phyloP scores from a whole-genome alignment of 2,113 vertebrate genomes.

The Proteles cristata region DNA sequence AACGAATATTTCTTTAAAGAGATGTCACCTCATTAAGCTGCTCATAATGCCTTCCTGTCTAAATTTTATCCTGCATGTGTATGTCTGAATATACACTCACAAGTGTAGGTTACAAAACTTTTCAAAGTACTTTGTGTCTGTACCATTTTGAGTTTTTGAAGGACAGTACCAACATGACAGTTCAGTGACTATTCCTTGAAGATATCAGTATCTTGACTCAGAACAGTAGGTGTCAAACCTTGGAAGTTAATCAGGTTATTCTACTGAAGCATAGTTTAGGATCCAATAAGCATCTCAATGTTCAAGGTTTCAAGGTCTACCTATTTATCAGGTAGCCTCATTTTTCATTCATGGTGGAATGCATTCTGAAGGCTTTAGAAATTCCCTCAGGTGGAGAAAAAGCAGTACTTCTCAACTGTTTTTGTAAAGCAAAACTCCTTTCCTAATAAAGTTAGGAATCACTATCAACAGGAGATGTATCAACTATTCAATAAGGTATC shows the following conservation, averaged over 20 bases:
- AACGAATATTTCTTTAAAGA: background rate
- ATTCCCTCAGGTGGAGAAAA: background rate
- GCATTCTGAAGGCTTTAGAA: slow-evolving; percentile 40
- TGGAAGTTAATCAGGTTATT: slow-evolving; percentile 51
- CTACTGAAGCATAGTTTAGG: background rate
- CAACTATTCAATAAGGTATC: background rate
- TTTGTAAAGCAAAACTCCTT: background rate
- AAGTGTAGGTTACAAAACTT: background rate
- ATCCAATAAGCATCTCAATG: slow-evolving; percentile 6
- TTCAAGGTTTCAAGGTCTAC: background rate
- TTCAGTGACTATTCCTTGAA: background rate
- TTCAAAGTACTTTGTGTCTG: background rate
- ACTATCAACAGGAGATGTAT: background rate
- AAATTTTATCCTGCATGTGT: background rate
- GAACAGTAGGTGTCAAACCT: background rate
- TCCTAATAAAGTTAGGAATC: slow-evolving; percentile 30
- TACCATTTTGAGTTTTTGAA: slow-evolving; percentile 41
- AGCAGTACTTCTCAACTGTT: slow-evolving; percentile 12
- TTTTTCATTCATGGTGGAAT: slow-evolving; percentile 50
- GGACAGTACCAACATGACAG: background rate
- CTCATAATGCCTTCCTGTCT: background rate
- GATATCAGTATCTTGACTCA: background rate
- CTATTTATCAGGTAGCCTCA: background rate
- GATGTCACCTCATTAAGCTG: background rate
- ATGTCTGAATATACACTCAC: background rate